Evolutionary conservation across 2,113 vertebrate genomes (phyloP), one percentile per base, ranked within the genome.

Genomic region (Malurus cyaneus): DNA sequence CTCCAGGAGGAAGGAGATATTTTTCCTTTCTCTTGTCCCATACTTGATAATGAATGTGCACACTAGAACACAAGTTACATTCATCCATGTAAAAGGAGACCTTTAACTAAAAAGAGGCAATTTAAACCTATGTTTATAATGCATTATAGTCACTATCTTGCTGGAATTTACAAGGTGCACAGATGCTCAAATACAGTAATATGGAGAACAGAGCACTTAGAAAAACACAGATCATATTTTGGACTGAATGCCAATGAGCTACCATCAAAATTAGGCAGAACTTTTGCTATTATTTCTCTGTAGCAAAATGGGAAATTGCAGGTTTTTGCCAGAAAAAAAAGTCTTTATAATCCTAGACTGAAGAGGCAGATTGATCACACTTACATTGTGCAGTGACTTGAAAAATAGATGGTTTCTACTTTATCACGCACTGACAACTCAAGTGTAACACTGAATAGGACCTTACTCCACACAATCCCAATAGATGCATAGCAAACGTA

Each of bases 401-500:
- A 9, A 64, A 59, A 67, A 44, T 42, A 84, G 19, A 44, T 23
- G 0, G 16, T 31, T 76, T 91, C 47, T 16, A 78, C 69, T 70
- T 52, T 34, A 47, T 24, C 78, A 4, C 32, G 78, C 2, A 1
- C 11, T 2, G 4, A 56, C 46, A 69, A 31, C 11, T 28, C 5
- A 3, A 34, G 11, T 42, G 4, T 53, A 70, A 32, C 1, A 2
- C 4, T 41, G 24, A 73, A 44, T 7, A 59, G 39, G 6, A 47
- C 12, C n/a, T 83, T 80, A 20, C 53, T 59, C 10, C 42, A 49
- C 24, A 64, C 5, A 62, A 12, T 25, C 41, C 9, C 44, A 61
- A 13, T 6, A 17, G 80, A n/a, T 8, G 12, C 24, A 0, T 2
- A 54, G 32, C 7, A 86, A 80, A 80, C 0, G 0, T 29, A 31